Base-by-base conservation (phyloP, 2,797 vertebrate genomes). In the Myotis pilosus region DNA sequence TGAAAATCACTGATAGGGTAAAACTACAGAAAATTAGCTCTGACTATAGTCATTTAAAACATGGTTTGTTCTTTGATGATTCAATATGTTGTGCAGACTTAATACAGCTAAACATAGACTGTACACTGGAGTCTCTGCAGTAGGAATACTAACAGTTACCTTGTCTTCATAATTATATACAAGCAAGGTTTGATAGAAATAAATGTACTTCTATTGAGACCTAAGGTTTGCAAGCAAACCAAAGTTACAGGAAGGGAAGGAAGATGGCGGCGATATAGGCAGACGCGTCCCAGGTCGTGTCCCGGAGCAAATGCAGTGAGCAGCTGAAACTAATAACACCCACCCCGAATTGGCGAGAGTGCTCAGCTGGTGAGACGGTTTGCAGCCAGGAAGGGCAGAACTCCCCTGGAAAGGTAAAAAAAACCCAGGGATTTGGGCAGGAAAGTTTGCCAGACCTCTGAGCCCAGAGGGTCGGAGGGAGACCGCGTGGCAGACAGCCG, bases 191-290 rank as follows among this genome's bases (percentile, higher is more conserved):
- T 28, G 25, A 60, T 60, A 60, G 28, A 83, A 83, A 5, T 71
- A 87, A 66, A 80, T 87, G 12, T 1, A 53, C 38, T 85, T 92
- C 15, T 90, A 20, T 87, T 91, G 5, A 91, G 62, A 80, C 44
- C 9, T 89, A 86, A n/a, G 16, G 38, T 95, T 95, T 94, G 78
- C 88, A 95, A 89, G 57, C 36, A 94, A 76, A 88, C 4, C n/a
- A 94, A 55, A 87, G 15, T 90, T 79, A 71, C 1, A 68, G 30
- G n/a, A n/a, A n/a, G n/a, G n/a, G n/a, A n/a, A n/a, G n/a, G n/a
- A n/a, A n/a, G n/a, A n/a, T n/a, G n/a, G n/a, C n/a, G n/a, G n/a
- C n/a, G n/a, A n/a, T n/a, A n/a, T n/a, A n/a, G n/a, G n/a, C n/a
- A n/a, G n/a, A n/a, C n/a, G n/a, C n/a, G n/a, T n/a, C n/a, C n/a